phyloP scores from a whole-genome alignment of 2,888 invertebrate species.

The Lepidochitona cinerea region DNA sequence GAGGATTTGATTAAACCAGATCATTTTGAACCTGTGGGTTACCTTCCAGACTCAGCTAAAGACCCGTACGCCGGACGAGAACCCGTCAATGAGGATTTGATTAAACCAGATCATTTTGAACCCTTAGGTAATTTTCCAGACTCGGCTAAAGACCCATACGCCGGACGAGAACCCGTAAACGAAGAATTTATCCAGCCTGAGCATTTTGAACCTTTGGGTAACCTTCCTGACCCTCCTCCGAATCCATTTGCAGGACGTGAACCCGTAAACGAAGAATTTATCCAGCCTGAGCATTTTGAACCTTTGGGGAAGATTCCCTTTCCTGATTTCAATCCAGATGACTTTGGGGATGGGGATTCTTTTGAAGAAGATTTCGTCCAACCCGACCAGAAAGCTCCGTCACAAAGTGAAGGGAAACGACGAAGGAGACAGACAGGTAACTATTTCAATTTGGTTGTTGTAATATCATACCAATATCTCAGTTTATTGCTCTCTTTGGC shows the following conservation, averaged over 20 bases:
- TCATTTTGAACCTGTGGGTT: neutral
- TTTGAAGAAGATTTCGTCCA: neutral
- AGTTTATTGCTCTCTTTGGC: no score
- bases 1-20: neutral
- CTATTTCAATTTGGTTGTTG: no score
- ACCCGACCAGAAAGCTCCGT: no score
- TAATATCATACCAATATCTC: no score
- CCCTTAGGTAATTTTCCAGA: neutral
- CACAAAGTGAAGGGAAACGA: no score
- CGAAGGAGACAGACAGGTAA: no score
- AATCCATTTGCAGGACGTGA: neutral
- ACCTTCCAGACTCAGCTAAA: neutral
- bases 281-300: slow-evolving; percentile 19
- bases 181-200: neutral
- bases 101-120: slow-evolving; percentile 19
- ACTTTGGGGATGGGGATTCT: neutral
- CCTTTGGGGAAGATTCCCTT: neutral
- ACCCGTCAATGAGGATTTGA: slow-evolving; percentile 25
- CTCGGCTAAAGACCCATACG: neutral
- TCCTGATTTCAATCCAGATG: no score
- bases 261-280: slow-evolving; percentile 24
- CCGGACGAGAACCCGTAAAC: neutral
- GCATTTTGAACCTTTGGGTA: neutral
- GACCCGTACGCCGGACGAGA: neutral
- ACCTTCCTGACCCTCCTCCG: neutral